phyloP scores from a whole-genome alignment of 2,888 invertebrate species.

The Dynastes hyllus region DNA sequence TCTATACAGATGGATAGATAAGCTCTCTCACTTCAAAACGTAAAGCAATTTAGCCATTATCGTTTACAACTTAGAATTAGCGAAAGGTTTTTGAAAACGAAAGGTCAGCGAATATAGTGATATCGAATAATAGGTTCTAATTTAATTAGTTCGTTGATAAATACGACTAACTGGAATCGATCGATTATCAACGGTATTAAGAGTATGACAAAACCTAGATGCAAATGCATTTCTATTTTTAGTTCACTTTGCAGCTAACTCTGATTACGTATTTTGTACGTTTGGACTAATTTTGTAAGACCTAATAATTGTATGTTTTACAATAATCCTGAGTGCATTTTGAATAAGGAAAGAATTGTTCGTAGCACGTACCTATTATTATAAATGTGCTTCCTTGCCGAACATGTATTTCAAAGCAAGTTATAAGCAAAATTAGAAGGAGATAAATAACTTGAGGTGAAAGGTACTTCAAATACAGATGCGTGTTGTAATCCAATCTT shows the following conservation, averaged over 20 bases:
- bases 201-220: not conserved
- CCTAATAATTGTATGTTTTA: too few relatives aligned
- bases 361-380: too few relatives aligned
- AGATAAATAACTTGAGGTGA: too few relatives aligned
- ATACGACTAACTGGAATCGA: not conserved
- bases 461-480: too few relatives aligned
- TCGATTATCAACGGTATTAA: not conserved
- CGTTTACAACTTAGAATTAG: not conserved
- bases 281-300: not conserved
- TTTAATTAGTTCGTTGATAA: constrained; percentile 5
- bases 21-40: not conserved
- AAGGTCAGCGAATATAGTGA: not conserved
- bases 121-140: constrained; percentile 6
- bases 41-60: too few relatives aligned
- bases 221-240: constrained; percentile 16
- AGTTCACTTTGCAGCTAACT: not conserved
- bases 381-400: too few relatives aligned
- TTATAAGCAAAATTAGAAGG: too few relatives aligned
- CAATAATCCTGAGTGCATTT: too few relatives aligned
- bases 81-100: constrained; percentile 23
- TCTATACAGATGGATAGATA: not conserved
- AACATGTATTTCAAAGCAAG: too few relatives aligned
- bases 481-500: too few relatives aligned
- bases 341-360: too few relatives aligned
- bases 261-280: not conserved